Evolutionary conservation across 2,888 invertebrate genomes (phyloP).

Genomic region (Anagyrus pseudococci): DNA sequence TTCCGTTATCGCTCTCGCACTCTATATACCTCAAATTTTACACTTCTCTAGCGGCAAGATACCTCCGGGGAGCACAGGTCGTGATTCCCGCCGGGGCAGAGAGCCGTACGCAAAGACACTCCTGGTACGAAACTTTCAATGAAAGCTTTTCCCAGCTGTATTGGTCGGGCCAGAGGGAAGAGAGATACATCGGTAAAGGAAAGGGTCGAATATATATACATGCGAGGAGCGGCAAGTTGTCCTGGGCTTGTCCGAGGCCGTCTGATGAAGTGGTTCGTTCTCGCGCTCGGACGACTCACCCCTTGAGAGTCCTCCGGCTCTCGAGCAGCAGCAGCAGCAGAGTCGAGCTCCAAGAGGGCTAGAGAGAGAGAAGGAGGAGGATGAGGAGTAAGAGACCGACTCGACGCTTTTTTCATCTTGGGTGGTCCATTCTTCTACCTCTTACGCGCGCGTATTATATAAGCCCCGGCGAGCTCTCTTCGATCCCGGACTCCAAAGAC

Average conservation of each 20-base stretch:
- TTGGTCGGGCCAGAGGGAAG: not conserved
- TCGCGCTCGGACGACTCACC: slow-evolving; percentile 41
- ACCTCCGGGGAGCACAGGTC: too few relatives aligned
- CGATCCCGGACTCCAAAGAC: not conserved
- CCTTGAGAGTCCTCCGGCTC: slow-evolving; percentile 51
- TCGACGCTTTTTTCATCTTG: slow-evolving; percentile 49
- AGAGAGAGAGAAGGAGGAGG: slow-evolving; percentile 48
- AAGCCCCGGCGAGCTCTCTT: slow-evolving; percentile 37
- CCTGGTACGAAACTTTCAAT: not conserved
- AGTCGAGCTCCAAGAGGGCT: slow-evolving; percentile 42
- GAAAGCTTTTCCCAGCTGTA: not conserved
- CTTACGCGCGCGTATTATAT: slow-evolving; percentile 53
- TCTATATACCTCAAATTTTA: too few relatives aligned
- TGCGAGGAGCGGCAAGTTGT: slow-evolving; percentile 40
- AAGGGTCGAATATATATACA: too few relatives aligned
- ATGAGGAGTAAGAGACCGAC: slow-evolving; percentile 46
- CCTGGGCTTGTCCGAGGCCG: slow-evolving; percentile 47
- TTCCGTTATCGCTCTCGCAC: too few relatives aligned
- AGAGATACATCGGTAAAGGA: too few relatives aligned
- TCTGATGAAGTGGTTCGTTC: slow-evolving; percentile 55
- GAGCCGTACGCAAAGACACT: not conserved
- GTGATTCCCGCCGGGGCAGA: too few relatives aligned
- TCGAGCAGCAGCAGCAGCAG: not conserved
- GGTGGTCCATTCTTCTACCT: slow-evolving; percentile 59
- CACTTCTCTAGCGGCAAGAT: too few relatives aligned